phyloP scores from a whole-genome alignment of 2,113 vertebrate genomes.

The Paradoxurus hermaphroditus region DNA sequence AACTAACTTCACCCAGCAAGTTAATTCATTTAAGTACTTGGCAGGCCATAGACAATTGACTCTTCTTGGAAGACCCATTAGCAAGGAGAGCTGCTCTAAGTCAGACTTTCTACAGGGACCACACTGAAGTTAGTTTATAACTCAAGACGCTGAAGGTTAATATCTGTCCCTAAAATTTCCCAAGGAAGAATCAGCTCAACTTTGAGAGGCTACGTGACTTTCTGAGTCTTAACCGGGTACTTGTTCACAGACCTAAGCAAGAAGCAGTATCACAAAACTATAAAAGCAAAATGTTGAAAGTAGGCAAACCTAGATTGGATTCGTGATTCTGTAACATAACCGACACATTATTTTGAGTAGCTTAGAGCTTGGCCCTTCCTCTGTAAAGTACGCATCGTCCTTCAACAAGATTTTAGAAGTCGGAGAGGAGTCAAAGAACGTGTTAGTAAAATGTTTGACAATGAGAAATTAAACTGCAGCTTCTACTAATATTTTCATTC shows the following conservation, averaged over 20 bases:
- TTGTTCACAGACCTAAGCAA: neutral
- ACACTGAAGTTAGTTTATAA: constrained; percentile 16
- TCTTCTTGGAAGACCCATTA: constrained; percentile 57
- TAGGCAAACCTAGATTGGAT: neutral
- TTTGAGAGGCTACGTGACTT: neutral
- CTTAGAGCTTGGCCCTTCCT: neutral
- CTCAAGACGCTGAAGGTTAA: constrained; percentile 15
- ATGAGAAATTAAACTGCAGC: neutral
- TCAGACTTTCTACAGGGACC: constrained; percentile 28
- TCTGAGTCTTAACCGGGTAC: neutral
- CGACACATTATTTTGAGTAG: neutral
- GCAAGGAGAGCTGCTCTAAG: neutral
- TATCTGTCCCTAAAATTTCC: neutral
- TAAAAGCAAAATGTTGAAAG: neutral
- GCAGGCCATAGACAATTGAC: constrained; percentile 46
- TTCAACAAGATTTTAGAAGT: neutral
- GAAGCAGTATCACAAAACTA: neutral
- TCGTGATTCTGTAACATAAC: neutral
- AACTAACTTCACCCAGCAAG: constrained; percentile 60
- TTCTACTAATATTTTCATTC: neutral
- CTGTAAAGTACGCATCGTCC: neutral
- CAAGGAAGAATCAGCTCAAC: neutral
- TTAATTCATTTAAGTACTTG: constrained; percentile 64
- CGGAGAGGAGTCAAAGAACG: neutral
- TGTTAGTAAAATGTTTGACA: neutral